Percentiles rank a stretch among this genome's conserved stretches.
These are phyloP conservation scores for Gobio occitaniae DNA, from an alignment of 2,797 vertebrate species.

Conservation along the genomic window DNA sequence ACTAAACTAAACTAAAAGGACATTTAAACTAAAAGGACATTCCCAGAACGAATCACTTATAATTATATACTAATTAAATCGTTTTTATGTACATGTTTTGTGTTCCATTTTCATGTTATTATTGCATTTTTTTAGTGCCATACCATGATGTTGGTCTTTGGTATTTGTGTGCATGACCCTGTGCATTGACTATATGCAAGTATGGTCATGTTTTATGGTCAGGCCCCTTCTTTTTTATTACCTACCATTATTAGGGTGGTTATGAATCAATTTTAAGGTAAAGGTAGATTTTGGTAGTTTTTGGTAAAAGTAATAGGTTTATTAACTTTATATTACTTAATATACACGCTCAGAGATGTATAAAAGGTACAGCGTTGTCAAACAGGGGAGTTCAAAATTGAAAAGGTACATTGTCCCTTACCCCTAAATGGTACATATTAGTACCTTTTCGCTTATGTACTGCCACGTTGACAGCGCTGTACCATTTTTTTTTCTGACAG, in stretches of 20 bases:
- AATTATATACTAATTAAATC: not conserved
- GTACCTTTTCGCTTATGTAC: too few species aligned
- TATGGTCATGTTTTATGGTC: not conserved
- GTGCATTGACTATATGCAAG: not conserved
- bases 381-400: too few species aligned
- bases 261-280: not conserved
- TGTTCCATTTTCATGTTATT: not conserved
- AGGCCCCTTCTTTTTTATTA: not conserved
- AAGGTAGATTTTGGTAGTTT: not conserved
- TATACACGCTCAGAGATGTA: not conserved
- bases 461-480: too few species aligned
- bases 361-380: too few species aligned
- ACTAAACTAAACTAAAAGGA: too few species aligned
- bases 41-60: not conserved
- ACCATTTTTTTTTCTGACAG: too few species aligned
- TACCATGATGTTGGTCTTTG: not conserved
- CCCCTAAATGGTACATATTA: too few species aligned
- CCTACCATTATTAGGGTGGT: not conserved
- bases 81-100: not conserved
- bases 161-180: not conserved
- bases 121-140: not conserved
- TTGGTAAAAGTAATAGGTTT: not conserved
- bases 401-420: too few species aligned
- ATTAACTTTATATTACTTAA: not conserved
- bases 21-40: not conserved